A percentile compares a stretch with the other conserved stretches of the same genome.
These are phyloP conservation scores for Noctua janthina DNA, from an alignment of 2,888 invertebrate genomes.

Conservation along the genomic window DNA sequence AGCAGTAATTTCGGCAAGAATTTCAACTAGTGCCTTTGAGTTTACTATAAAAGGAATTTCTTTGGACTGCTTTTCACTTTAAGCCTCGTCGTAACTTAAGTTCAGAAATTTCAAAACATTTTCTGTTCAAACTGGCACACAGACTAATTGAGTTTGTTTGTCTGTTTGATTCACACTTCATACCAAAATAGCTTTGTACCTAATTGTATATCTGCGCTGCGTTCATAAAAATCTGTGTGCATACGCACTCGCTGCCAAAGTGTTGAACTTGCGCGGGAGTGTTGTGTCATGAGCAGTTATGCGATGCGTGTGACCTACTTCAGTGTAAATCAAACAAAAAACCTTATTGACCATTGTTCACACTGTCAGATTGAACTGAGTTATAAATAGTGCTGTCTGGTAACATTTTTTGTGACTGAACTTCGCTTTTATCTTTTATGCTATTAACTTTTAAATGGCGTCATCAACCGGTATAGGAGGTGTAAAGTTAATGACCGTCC, in stretches of 20 bases:
- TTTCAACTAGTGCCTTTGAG: neutral
- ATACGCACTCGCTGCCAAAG: slow-evolving; percentile 72
- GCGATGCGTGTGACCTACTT: slow-evolving; percentile 84
- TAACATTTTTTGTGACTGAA: slow-evolving; percentile 29
- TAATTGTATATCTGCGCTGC: slow-evolving; percentile 48
- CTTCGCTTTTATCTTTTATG: slow-evolving; percentile 46
- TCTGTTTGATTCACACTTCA: slow-evolving; percentile 1
- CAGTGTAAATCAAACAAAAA: slow-evolving; percentile 77
- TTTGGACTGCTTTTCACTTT: no score
- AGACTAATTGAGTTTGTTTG: slow-evolving; percentile 8
- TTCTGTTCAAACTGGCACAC: neutral
- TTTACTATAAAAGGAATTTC: neutral
- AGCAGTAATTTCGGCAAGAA: neutral
- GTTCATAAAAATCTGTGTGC: slow-evolving; percentile 58
- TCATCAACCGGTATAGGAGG: slow-evolving; percentile 22
- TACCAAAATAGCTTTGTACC: slow-evolving; percentile 48
- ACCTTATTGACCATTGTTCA: slow-evolving; percentile 76
- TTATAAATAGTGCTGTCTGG: slow-evolving; percentile 41
- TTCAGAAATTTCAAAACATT: neutral
- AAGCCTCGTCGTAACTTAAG: neutral
- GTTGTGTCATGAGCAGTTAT: slow-evolving; percentile 87
- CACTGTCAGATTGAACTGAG: slow-evolving; percentile 54
- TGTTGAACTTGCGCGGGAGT: slow-evolving; percentile 79
- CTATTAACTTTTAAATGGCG: slow-evolving; percentile 38
- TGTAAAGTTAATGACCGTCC: slow-evolving; percentile 39